These are phyloP conservation scores for Lathamus discolor DNA, from an alignment of 2,113 vertebrate species.

Conservation along the genomic window DNA sequence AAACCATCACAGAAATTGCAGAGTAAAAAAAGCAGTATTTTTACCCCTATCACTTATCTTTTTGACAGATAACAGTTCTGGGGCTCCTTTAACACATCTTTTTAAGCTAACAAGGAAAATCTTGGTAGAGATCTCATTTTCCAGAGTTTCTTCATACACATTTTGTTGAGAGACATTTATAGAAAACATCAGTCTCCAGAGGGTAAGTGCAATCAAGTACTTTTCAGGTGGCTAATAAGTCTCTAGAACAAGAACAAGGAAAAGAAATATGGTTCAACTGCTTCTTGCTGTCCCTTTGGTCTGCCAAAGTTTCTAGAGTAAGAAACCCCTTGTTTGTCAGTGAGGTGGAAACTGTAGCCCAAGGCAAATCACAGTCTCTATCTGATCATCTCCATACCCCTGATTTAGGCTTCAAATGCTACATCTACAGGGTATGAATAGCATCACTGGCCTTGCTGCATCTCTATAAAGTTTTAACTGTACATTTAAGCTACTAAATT, in stretches of 20 bases:
- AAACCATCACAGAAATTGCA: neutral
- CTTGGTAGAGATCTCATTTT: neutral
- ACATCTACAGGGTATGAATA: slow-evolving; percentile 12
- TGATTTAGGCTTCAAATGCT: slow-evolving; percentile 9
- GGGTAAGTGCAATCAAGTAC: neutral
- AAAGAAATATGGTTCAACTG: neutral
- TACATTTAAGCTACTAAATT: slow-evolving; percentile 57
- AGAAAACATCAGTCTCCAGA: neutral
- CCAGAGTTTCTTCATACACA: neutral
- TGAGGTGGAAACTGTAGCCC: neutral
- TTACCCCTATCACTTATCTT: neutral
- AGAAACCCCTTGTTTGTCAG: neutral
- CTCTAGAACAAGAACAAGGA: neutral
- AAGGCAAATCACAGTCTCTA: neutral
- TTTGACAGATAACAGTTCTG: neutral
- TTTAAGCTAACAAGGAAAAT: neutral
- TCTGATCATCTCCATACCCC: neutral
- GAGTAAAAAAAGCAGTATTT: neutral
- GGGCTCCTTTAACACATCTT: neutral
- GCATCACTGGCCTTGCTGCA: slow-evolving; percentile 11
- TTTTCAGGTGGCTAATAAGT: neutral
- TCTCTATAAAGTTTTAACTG: slow-evolving; percentile 46
- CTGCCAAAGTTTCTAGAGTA: neutral
- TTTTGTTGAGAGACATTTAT: neutral
- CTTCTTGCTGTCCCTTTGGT: neutral